Percentiles rank a stretch among this genome's conserved stretches.
These are phyloP conservation scores for Drosophila siamana DNA, from an alignment of 2,888 invertebrate genomes.

Conservation along the genomic window DNA sequence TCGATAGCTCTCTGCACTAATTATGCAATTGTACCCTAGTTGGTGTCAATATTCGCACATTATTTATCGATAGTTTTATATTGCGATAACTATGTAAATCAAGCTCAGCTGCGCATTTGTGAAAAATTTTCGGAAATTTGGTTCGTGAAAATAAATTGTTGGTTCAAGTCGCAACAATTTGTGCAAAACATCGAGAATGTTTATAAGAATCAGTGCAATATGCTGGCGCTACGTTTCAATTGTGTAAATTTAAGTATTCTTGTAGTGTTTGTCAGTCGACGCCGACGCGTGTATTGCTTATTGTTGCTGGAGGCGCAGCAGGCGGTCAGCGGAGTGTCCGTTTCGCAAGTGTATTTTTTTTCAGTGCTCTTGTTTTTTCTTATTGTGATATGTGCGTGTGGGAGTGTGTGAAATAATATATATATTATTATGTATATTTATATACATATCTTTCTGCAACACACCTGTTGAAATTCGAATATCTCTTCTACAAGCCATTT, in stretches of 20 bases:
- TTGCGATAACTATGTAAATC: background rate
- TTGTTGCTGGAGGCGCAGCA: conserved; percentile 23
- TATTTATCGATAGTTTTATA: background rate
- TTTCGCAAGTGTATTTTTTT: conserved; percentile 39
- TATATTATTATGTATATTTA: background rate
- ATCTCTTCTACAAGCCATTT: background rate
- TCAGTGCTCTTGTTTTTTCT: conserved; percentile 1
- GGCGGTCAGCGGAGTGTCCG: conserved; percentile 29
- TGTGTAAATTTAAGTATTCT: conserved; percentile 37
- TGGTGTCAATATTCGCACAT: no score
- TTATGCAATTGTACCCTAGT: background rate
- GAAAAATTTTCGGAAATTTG: background rate
- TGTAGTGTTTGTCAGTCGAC: conserved; percentile 27
- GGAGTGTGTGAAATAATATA: background rate
- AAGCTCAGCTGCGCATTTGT: background rate
- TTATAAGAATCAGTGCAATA: conserved; percentile 12
- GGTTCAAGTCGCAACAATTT: background rate
- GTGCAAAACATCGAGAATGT: background rate
- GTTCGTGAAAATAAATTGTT: background rate
- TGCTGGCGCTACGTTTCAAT: conserved; percentile 35
- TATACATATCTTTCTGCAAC: background rate
- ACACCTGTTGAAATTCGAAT: background rate
- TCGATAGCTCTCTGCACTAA: background rate
- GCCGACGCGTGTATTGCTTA: conserved; percentile 24
- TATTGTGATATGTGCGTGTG: background rate